Evolutionary conservation across 2,113 vertebrate species (phyloP).

Genomic region (Ovis aries): ARS-UI_Ramb_v3.0 NC_056076.1:639001-639500

Average conservation of each 20-base stretch:
- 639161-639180: not conserved
- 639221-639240: not conserved
- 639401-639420: not conserved
- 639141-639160: not conserved
- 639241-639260: not conserved
- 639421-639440: not conserved
- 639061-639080: not conserved
- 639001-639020: not conserved
- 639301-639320: not conserved
- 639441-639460: not conserved
- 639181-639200: not conserved
- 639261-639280: not conserved
- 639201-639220: not conserved
- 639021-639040: not conserved
- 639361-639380: not conserved
- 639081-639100: not conserved
- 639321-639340: not conserved
- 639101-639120: not conserved
- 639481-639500: not conserved
- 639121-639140: not conserved
- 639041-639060: not conserved
- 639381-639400: not conserved
- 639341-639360: not conserved
- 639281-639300: not conserved
- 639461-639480: not conserved